Percentiles rank a stretch among this genome's conserved stretches.
Conservation (phyloP, 1,140 invertebrate species). For the Zaprionus inermis region DNA sequence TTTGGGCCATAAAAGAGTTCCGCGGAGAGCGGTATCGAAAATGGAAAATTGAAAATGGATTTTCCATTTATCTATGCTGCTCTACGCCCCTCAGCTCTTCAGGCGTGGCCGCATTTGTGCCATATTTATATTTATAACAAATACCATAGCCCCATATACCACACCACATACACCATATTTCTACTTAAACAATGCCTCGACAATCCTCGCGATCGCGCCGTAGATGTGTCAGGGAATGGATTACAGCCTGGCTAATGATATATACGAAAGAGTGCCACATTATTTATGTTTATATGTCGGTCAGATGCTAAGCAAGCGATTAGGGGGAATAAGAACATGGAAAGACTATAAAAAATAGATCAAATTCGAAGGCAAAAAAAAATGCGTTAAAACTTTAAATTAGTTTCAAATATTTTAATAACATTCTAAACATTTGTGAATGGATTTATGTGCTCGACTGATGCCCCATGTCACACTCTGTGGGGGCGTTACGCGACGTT, state of each 20-base stretch:
- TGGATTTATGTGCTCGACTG: slow-evolving; percentile 75
- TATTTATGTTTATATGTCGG: slow-evolving; percentile 59
- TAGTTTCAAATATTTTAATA: slow-evolving; percentile 84
- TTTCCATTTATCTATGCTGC: slow-evolving; percentile 60
- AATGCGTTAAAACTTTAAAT: slow-evolving; percentile 58
- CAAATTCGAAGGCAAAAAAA: slow-evolving; percentile 57
- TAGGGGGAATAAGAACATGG: slow-evolving; percentile 55
- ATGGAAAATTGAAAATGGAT: slow-evolving; percentile 22
- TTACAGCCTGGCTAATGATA: slow-evolving; percentile 71
- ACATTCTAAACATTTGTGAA: slow-evolving; percentile 83
- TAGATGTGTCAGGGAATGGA: slow-evolving; percentile 58
- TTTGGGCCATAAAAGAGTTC: slow-evolving; percentile 46
- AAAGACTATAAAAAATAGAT: slow-evolving; percentile 31
- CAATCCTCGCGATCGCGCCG: slow-evolving; percentile 1
- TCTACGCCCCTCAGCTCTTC: slow-evolving; percentile 9
- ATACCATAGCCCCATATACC: slow-evolving; percentile 47
- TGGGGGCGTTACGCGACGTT: slow-evolving; percentile 65
- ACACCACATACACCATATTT: slow-evolving; percentile 41
- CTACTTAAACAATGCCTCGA: neutral
- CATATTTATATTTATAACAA: slow-evolving; percentile 66
- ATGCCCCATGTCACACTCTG: slow-evolving; percentile 72
- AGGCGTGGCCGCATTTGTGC: slow-evolving; percentile 73
- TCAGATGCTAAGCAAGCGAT: slow-evolving; percentile 64
- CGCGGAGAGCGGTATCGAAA: slow-evolving; percentile 23
- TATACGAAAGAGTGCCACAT: slow-evolving; percentile 54